Conservation (phyloP, 2,888 invertebrate species). For the Cremastinae sp. region DNA sequence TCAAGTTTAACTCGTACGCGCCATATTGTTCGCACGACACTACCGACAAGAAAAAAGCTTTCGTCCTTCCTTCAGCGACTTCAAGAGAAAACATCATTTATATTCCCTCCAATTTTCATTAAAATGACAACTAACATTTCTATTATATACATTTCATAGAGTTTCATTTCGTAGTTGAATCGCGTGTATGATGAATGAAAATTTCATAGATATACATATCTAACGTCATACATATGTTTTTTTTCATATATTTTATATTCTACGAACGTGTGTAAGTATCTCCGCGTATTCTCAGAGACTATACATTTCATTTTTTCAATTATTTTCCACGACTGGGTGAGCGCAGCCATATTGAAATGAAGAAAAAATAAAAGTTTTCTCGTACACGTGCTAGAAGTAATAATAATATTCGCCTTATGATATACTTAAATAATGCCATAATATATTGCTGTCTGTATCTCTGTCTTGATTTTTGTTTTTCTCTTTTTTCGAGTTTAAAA, state of each 20-base stretch:
- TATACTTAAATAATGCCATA: constrained; percentile 24
- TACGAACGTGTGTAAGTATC: too few species aligned
- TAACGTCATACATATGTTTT: too few species aligned
- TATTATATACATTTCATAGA: too few species aligned
- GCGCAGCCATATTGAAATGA: background rate
- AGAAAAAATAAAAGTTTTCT: background rate
- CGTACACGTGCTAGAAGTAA: constrained; percentile 5
- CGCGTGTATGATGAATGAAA: too few species aligned
- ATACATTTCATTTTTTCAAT: constrained; percentile 13
- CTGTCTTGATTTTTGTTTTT: background rate
- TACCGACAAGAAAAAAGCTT: constrained; percentile 26
- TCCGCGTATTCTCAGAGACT: constrained; percentile 1
- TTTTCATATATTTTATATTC: too few species aligned
- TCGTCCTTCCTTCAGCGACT: background rate
- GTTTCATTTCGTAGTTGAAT: too few species aligned
- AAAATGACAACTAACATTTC: too few species aligned
- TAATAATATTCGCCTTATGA: constrained; percentile 2
- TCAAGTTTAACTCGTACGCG: constrained; percentile 1
- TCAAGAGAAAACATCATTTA: too few species aligned
- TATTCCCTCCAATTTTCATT: too few species aligned
- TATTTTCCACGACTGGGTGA: constrained; percentile 24
- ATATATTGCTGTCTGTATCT: background rate
- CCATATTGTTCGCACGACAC: constrained; percentile 22
- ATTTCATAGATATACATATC: too few species aligned
- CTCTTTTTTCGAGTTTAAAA: background rate